Evolutionary conservation across 2,888 invertebrate genomes (phyloP).

Genomic region (Allophyes oxyacanthae): DNA sequence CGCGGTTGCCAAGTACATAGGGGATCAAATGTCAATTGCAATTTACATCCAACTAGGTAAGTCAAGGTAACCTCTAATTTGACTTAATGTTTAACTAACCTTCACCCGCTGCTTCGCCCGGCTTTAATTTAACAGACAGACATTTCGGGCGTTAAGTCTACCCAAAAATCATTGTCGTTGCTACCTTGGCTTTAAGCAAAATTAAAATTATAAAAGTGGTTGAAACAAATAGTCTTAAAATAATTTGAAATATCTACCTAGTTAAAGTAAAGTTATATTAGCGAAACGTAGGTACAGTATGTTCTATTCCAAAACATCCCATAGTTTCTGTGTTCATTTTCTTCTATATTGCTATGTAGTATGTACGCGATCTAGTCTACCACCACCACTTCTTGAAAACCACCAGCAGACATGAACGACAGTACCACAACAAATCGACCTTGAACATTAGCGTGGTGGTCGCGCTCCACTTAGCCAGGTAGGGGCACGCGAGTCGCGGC

Average conservation of each 20-base stretch:
- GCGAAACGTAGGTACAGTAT: no score
- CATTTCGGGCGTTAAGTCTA: slow-evolving; percentile 27
- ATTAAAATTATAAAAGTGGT: no score
- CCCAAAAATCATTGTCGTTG: slow-evolving; percentile 29
- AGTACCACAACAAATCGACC: slow-evolving; percentile 55
- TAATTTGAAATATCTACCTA: no score
- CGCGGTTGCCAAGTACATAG: slow-evolving; percentile 29
- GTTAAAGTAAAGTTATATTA: no score
- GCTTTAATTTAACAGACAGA: slow-evolving; percentile 22
- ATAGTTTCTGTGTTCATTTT: no score
- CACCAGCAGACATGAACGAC: background rate
- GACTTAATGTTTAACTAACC: slow-evolving; percentile 33
- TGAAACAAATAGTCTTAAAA: no score
- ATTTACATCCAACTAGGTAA: slow-evolving; percentile 35
- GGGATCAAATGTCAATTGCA: slow-evolving; percentile 52
- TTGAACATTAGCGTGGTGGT: slow-evolving; percentile 68
- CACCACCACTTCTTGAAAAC: background rate
- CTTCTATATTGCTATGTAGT: no score
- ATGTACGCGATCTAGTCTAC: background rate
- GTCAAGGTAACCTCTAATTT: slow-evolving; percentile 32
- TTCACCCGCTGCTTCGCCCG: slow-evolving; percentile 23
- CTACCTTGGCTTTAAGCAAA: background rate
- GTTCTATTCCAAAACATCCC: no score
- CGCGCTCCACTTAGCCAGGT: slow-evolving; percentile 67
- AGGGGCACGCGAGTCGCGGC: slow-evolving; percentile 61